Percentiles rank a stretch among this genome's conserved stretches.
phyloP scores from a whole-genome alignment of 2,113 vertebrate species.

The Anseranas semipalmata region DNA sequence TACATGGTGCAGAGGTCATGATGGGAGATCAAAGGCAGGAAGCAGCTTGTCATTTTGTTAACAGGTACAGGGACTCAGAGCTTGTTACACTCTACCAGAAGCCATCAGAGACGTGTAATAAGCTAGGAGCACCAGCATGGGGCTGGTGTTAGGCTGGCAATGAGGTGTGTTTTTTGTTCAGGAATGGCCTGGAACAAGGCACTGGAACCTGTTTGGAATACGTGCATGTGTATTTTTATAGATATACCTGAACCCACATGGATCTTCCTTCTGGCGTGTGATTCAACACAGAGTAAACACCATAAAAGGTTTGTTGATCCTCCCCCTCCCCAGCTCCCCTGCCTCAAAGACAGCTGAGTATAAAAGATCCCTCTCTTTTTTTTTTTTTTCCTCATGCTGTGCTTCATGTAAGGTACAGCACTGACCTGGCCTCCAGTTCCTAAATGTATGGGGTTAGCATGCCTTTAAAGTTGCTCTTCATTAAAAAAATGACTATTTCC shows the following conservation, averaged over 20 bases:
- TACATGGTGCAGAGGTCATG: neutral
- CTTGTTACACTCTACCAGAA: constrained; percentile 28
- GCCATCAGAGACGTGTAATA: constrained; percentile 30
- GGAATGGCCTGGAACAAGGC: neutral
- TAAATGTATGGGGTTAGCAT: neutral
- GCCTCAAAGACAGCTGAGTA: neutral
- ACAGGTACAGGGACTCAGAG: neutral
- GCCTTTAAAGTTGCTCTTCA: neutral
- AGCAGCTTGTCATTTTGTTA: constrained; percentile 38
- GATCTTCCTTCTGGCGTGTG: neutral
- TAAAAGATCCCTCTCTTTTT: neutral
- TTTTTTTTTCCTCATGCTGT: neutral
- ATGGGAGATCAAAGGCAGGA: constrained; percentile 50
- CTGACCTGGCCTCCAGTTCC: neutral
- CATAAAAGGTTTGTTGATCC: neutral
- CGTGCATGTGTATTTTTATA: neutral
- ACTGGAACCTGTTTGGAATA: neutral
- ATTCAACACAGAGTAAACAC: neutral
- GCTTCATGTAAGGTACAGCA: neutral
- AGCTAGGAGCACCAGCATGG: neutral
- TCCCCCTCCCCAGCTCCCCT: fast-evolving
- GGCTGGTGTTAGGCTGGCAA: neutral
- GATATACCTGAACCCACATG: neutral
- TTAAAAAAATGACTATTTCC: neutral
- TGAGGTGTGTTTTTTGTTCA: neutral